Percentiles rank a stretch among this genome's conserved stretches.
Conservation (phyloP, 2,888 invertebrate genomes). For the Drosophila greeni region DNA sequence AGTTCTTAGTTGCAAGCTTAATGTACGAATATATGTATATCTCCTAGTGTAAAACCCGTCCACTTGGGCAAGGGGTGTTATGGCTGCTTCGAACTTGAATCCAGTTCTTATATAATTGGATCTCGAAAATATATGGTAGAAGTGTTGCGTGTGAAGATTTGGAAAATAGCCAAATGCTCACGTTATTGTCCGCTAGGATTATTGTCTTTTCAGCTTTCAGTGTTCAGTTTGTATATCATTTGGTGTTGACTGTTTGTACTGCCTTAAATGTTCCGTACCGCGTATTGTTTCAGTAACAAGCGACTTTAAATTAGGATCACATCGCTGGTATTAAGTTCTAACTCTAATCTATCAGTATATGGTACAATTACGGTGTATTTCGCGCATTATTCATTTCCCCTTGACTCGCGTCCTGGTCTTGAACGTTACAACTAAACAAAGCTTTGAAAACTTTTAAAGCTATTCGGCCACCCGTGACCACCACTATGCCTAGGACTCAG, state of each 20-base stretch:
- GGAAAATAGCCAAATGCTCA: slow-evolving; percentile 3
- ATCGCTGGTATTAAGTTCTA: slow-evolving; percentile 45
- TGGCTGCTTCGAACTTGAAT: slow-evolving; percentile 13
- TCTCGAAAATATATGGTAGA: not conserved
- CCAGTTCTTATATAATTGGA: slow-evolving; percentile 1
- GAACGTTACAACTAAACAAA: slow-evolving; percentile 29
- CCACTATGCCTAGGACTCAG: slow-evolving; percentile 18
- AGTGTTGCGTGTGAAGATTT: not conserved
- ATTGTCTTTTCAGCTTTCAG: slow-evolving; percentile 54
- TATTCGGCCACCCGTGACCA: slow-evolving; percentile 38
- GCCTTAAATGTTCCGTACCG: slow-evolving; percentile 35
- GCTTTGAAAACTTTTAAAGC: slow-evolving; percentile 60
- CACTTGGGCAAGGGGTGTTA: slow-evolving; percentile 14
- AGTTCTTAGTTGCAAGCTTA: not conserved
- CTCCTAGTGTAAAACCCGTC: not conserved
- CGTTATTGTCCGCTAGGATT: slow-evolving; percentile 53
- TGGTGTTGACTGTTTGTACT: slow-evolving; percentile 50
- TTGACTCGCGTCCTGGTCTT: slow-evolving; percentile 9
- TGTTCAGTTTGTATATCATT: slow-evolving; percentile 19
- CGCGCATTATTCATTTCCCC: slow-evolving; percentile 35
- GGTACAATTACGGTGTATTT: slow-evolving; percentile 10
- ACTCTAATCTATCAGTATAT: slow-evolving; percentile 16
- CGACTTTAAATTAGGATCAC: slow-evolving; percentile 71
- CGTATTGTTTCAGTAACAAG: slow-evolving; percentile 40
- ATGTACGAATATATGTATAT: slow-evolving; percentile 5